Percentiles rank a stretch among this genome's conserved stretches.
Conservation (phyloP, 2,888 invertebrate genomes). For the Sabatieria punctata region DNA sequence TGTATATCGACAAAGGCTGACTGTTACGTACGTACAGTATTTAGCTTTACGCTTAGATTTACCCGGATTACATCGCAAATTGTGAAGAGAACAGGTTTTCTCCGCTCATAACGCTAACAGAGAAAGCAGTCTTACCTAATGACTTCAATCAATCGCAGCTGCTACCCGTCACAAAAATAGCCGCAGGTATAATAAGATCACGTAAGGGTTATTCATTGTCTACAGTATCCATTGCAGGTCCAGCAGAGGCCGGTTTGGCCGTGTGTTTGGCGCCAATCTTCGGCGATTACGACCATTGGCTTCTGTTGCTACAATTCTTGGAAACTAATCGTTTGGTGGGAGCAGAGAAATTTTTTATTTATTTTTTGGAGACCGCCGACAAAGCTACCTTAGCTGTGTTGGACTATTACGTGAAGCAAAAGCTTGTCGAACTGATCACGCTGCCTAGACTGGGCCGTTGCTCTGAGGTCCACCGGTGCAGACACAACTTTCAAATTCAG, state of each 20-base stretch:
- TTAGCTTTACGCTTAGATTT: too few species aligned
- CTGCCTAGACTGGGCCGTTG: not conserved
- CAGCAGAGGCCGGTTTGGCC: not conserved
- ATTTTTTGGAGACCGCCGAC: not conserved
- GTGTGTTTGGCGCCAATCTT: not conserved
- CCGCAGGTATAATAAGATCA: too few species aligned
- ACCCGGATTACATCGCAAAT: too few species aligned
- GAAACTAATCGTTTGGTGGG: not conserved
- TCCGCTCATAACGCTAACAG: too few species aligned
- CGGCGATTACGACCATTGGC: not conserved
- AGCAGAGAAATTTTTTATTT: not conserved
- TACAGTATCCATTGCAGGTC: not conserved
- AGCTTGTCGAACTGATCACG: not conserved
- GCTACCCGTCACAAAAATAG: too few species aligned
- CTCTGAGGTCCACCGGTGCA: not conserved
- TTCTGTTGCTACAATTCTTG: not conserved
- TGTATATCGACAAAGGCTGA: too few species aligned
- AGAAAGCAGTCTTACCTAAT: too few species aligned
- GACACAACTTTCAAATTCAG: not conserved
- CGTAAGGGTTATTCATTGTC: too few species aligned
- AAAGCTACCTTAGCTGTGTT: not conserved
- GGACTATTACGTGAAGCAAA: not conserved
- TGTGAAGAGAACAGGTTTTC: too few species aligned
- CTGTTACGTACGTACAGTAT: too few species aligned
- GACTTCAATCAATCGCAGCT: too few species aligned